These are phyloP conservation scores for Perithous albicinctus DNA, from an alignment of 2,888 invertebrate genomes.

Conservation along the genomic window DNA sequence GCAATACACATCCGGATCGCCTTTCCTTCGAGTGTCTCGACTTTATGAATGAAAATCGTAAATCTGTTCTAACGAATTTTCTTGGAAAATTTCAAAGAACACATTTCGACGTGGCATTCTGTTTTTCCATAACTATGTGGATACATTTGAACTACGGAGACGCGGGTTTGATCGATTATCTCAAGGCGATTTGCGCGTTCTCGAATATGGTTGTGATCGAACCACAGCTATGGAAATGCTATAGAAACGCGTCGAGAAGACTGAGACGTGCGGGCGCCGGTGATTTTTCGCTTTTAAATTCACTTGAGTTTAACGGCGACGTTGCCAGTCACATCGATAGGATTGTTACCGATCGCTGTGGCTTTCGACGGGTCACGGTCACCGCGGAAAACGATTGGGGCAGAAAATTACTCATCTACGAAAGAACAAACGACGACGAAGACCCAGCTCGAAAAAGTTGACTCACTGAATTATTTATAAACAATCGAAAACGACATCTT, in stretches of 20 bases:
- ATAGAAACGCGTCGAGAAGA: constrained; percentile 90
- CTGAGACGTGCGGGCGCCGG: constrained; percentile 88
- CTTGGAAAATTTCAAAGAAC: constrained; percentile 83
- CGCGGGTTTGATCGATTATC: constrained; percentile 88
- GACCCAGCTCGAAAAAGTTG: neutral
- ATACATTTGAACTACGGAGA: constrained; percentile 95
- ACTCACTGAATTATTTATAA: neutral
- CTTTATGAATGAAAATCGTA: constrained; percentile 86
- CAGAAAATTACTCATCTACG: constrained; percentile 89
- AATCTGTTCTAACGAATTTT: constrained; percentile 84
- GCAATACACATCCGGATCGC: constrained; percentile 81
- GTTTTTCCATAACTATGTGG: constrained; percentile 96
- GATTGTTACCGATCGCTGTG: constrained; percentile 84
- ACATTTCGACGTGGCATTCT: constrained; percentile 90
- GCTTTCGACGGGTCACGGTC: constrained; percentile 86
- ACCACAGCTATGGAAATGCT: constrained; percentile 95
- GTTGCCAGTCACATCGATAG: constrained; percentile 88
- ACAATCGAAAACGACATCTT: too few relatives aligned
- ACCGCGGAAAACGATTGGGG: constrained; percentile 89
- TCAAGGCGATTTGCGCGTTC: constrained; percentile 86
- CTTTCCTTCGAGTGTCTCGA: constrained; percentile 87
- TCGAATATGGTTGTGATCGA: constrained; percentile 90
- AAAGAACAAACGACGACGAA: constrained; percentile 70
- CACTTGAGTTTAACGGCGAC: constrained; percentile 87
- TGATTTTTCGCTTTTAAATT: constrained; percentile 87